These are phyloP conservation scores for Thyatira batis DNA, from an alignment of 2,888 invertebrate genomes.

Conservation along the genomic window DNA sequence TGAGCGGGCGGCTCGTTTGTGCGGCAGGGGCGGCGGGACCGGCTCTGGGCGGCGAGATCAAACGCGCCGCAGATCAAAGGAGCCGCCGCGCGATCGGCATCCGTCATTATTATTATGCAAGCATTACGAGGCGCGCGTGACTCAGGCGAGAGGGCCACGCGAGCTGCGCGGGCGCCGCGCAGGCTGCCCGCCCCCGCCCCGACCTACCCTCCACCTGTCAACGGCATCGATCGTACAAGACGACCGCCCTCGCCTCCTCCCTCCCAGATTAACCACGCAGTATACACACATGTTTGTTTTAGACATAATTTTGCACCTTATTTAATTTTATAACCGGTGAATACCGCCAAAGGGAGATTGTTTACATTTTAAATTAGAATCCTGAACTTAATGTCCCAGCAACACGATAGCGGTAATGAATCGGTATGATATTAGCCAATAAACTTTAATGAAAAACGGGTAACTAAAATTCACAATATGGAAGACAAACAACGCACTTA, in stretches of 20 bases:
- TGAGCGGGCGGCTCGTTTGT: conserved; percentile 78
- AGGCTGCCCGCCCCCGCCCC: conserved; percentile 40
- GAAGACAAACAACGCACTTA: too few species aligned
- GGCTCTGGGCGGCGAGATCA: conserved; percentile 79
- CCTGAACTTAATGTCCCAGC: conserved; percentile 29
- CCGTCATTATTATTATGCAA: conserved; percentile 83
- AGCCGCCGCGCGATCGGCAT: conserved; percentile 82
- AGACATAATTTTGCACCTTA: conserved; percentile 49
- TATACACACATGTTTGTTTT: conserved; percentile 42
- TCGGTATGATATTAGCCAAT: not conserved
- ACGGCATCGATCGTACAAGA: conserved; percentile 44
- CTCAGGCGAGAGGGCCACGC: conserved; percentile 80
- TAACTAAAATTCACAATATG: not conserved
- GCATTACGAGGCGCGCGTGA: conserved; percentile 82
- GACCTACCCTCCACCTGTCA: conserved; percentile 58
- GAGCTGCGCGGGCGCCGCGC: conserved; percentile 74
- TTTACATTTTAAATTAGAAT: conserved; percentile 42
- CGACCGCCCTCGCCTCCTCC: conserved; percentile 41
- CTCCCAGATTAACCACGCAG: conserved; percentile 50
- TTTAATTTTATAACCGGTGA: conserved; percentile 45
- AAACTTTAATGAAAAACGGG: not conserved
- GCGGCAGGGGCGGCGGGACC: conserved; percentile 76
- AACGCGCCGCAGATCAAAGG: conserved; percentile 79
- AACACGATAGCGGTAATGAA: conserved; percentile 16
- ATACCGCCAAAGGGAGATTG: conserved; percentile 30